These are phyloP conservation scores for Rhynchonema sp. DNA, from an alignment of 2,888 invertebrate genomes.

Conservation along the genomic window DNA sequence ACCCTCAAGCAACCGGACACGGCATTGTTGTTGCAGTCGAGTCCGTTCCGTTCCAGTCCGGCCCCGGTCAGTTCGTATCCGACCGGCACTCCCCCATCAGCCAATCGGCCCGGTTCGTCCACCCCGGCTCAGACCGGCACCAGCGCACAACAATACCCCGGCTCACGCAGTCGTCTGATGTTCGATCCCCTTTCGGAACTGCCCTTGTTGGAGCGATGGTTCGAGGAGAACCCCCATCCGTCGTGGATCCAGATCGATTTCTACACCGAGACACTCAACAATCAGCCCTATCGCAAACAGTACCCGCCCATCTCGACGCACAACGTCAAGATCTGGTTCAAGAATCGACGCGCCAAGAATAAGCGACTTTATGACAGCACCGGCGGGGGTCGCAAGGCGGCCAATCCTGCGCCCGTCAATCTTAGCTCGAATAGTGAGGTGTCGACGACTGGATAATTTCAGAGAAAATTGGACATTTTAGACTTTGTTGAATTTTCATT, in stretches of 20 bases:
- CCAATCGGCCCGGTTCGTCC: conserved; percentile 10
- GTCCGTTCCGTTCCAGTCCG: background rate
- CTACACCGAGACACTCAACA: conserved; percentile 88
- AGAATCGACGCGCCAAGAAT: conserved; percentile 86
- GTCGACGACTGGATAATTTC: too few species aligned
- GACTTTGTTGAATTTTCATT: background rate
- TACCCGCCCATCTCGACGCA: conserved; percentile 95
- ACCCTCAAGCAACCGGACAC: too few species aligned
- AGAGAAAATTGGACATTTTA: too few species aligned
- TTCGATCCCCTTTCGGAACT: conserved; percentile 98
- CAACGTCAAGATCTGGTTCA: conserved; percentile 94
- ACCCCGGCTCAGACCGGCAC: conserved; percentile 33
- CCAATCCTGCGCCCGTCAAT: too few species aligned
- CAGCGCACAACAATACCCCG: conserved; percentile 40
- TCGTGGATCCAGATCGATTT: conserved; percentile 90
- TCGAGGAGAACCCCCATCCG: conserved; percentile 90
- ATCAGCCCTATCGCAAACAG: conserved; percentile 82
- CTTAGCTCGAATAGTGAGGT: too few species aligned
- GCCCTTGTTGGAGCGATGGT: conserved; percentile 48
- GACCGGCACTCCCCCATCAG: background rate
- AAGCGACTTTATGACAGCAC: conserved; percentile 62
- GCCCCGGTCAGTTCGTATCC: background rate
- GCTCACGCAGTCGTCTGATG: conserved; percentile 89
- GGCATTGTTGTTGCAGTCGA: too few species aligned
- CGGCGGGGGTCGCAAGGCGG: too few species aligned